Conservation (phyloP, 2,113 vertebrate genomes). For the Miniopterus natalensis region DNA sequence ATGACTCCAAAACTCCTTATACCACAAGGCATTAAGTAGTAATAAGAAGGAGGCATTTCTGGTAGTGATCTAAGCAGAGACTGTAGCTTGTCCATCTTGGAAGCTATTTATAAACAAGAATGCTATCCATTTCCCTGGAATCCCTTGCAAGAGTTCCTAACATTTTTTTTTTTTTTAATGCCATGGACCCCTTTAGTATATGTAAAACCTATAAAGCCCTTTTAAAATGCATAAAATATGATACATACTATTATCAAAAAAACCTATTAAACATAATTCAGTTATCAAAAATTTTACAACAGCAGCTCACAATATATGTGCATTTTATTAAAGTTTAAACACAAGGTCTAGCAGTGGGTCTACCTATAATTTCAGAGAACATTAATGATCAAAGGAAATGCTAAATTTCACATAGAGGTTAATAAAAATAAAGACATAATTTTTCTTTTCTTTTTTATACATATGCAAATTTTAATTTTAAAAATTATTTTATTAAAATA, state of each 20-base stretch:
- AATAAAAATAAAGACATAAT: conserved; percentile 6
- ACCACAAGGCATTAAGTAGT: not conserved
- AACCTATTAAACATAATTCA: conserved; percentile 16
- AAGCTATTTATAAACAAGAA: conserved; percentile 16
- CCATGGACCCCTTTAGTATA: not conserved
- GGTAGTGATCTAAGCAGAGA: conserved; percentile 21
- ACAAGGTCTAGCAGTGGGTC: not conserved
- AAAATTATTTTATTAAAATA: no score
- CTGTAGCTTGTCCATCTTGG: not conserved
- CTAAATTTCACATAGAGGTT: not conserved
- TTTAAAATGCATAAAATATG: conserved; percentile 26
- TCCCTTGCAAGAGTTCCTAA: not conserved
- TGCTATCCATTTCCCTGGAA: not conserved
- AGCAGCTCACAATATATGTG: not conserved
- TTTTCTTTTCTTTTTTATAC: conserved; percentile 1
- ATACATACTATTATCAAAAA: conserved; percentile 3
- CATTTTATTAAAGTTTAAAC: not conserved
- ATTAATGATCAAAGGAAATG: not conserved
- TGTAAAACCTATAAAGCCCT: not conserved
- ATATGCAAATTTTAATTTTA: no score
- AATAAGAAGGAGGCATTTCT: conserved; percentile 3
- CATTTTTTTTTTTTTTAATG: not conserved
- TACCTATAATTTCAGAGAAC: not conserved
- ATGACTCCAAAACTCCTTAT: not conserved
- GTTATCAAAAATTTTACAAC: not conserved